Base-by-base conservation (phyloP, 1,140 invertebrate genomes). In the Calosoma granatense region DNA sequence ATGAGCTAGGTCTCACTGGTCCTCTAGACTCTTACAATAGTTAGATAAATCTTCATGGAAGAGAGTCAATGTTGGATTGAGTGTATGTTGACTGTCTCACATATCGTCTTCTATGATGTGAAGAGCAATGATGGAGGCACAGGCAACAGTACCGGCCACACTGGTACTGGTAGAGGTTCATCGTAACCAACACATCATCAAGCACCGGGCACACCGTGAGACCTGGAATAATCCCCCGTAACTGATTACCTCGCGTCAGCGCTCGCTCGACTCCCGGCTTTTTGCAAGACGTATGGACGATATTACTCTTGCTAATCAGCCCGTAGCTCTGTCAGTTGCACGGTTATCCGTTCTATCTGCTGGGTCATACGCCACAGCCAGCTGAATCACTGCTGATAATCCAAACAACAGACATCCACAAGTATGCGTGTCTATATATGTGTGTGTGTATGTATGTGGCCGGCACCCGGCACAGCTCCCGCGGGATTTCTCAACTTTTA, bases 271-370 rank as follows among this genome's bases (percentile, higher is more conserved):
- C 15, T 47, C 41, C 17, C 41, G 41, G 41, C 41, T 47, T 47
- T 47, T 47, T 47, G 41, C 17, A 47, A 47, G 41, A 47, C 17
- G 41, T 47, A 47, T 47, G 41, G 41, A 9, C 41, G 41, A 47
- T 47, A 47, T 47, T 47, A 47, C 41, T 47, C 41, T 47, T 47
- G 41, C 41, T 47, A 47, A 47, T 47, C 41, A 47, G 41, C 41
- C 41, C 41, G 41, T 17, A 17, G 15, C 41, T 47, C 41, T 47
- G 41, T 47, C 41, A 47, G 41, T 47, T 47, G 41, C 41, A 47
- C 41, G 41, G 41, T 3, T 11, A 47, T 17, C 41, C 41, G 6
- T 47, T 47, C n/a, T 36, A 36, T 36, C 26, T n/a, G 26, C n/a
- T 36, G 26, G 26, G n/a, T n/a, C 26, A 36, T 36, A 36, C n/a